Evolutionary conservation across 2,888 invertebrate genomes (phyloP).

Genomic region (Macrosoma leucophasiata): DNA sequence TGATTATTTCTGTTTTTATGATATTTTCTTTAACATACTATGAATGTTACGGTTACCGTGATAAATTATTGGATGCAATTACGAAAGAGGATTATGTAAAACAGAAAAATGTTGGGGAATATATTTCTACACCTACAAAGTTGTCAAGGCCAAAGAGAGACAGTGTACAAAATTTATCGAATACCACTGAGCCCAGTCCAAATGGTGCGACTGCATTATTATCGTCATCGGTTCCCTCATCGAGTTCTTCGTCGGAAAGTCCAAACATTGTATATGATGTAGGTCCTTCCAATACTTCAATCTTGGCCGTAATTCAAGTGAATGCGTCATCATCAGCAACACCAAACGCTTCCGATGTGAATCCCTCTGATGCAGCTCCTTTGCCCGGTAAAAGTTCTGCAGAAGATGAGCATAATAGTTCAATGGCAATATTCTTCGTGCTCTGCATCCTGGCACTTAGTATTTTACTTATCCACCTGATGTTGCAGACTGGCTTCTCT

Average conservation of each 20-base stretch:
- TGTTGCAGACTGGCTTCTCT: slow-evolving; percentile 96
- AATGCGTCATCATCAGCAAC: slow-evolving; percentile 47
- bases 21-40: too few relatives aligned
- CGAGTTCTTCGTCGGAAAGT: slow-evolving; percentile 45
- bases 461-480: slow-evolving; percentile 94
- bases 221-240: slow-evolving; percentile 22
- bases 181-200: slow-evolving; percentile 45
- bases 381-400: slow-evolving; percentile 93
- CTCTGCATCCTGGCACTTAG: slow-evolving; percentile 95
- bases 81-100: slow-evolving; percentile 9
- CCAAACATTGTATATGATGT: slow-evolving; percentile 47
- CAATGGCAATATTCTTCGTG: slow-evolving; percentile 98
- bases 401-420: slow-evolving; percentile 97
- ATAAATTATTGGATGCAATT: slow-evolving; percentile 13
- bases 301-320: slow-evolving; percentile 45
- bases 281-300: slow-evolving; percentile 48
- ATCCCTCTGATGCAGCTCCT: slow-evolving; percentile 84
- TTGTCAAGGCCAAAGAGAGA: slow-evolving; percentile 52
- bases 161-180: slow-evolving; percentile 35
- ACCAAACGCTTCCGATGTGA: slow-evolving; percentile 62
- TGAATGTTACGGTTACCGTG: too few relatives aligned
- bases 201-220: slow-evolving; percentile 30
- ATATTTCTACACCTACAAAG: too few relatives aligned
- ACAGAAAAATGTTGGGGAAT: slow-evolving; percentile 16
- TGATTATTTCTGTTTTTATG: too few relatives aligned